Base-by-base conservation (phyloP, 1,140 invertebrate species). In the Plectus sambesii region DNA sequence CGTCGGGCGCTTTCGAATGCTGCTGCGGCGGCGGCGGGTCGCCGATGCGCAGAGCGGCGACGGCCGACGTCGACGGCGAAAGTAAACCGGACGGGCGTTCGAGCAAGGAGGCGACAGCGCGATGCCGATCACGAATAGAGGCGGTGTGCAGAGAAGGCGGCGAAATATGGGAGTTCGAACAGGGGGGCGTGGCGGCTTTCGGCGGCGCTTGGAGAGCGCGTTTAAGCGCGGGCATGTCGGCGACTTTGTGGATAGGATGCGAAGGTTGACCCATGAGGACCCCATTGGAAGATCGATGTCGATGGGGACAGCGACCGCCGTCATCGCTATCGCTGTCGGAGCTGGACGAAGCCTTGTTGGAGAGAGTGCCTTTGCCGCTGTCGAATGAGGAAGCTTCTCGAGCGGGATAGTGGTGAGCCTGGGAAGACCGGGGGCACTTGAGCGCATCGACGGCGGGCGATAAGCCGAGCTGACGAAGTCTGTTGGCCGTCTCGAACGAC, bases 161-260 rank as follows among this genome's bases (percentile, higher is more conserved):
- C n/a, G n/a, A n/a, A n/a, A n/a, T n/a, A n/a, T n/a, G n/a, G n/a
- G n/a, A n/a, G n/a, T n/a, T n/a, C n/a, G n/a, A n/a, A n/a, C n/a
- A n/a, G 12, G 30, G 30, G 17, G 30, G 30, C 3, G 51, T 47
- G 42, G 55, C 62, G 22, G 66, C 43, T 1, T 88, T 72, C 0
- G 87, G 87, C 1, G 87, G 87, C 1, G 86, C 86, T 68, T 89
- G 85, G 0, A 90, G 76, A 0, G 87, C 86, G 22, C 86, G 78
- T 64, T 89, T 89, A 44, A 92, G 72, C 48, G 89, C 85, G 0
- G 87, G 86, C 86, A 89, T 90, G 60, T 88, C 85, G 68, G 88
- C 85, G 9, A 83, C 80, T 33, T n/a, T n/a, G n/a, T n/a, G n/a
- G n/a, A n/a, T n/a, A n/a, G n/a, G n/a, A n/a, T n/a, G n/a, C n/a